phyloP scores from a whole-genome alignment of 2,797 vertebrate species.

The Aplochiton taeniatus region DNA sequence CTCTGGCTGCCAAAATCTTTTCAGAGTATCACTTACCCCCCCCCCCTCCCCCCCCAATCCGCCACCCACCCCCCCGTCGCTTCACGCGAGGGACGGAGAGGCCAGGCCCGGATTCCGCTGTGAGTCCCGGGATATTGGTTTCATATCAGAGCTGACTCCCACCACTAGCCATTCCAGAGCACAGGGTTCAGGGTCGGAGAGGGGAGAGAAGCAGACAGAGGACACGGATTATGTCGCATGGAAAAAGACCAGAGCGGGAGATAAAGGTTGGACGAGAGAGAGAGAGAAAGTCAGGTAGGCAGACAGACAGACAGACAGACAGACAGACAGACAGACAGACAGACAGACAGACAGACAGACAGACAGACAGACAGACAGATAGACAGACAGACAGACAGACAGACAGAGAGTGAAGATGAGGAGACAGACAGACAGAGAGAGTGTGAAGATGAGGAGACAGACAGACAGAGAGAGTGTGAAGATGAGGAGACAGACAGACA shows the following conservation, averaged over 20 bases:
- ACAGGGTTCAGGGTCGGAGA: constrained; percentile 45
- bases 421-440: too few relatives aligned
- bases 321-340: background rate
- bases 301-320: background rate
- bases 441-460: constrained; percentile 6
- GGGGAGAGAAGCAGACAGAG: constrained; percentile 42
- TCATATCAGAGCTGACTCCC: constrained; percentile 67
- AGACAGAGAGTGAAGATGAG: too few relatives aligned
- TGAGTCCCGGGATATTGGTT: constrained; percentile 70
- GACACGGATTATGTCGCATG: background rate
- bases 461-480: background rate
- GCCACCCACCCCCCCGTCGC: constrained; percentile 33
- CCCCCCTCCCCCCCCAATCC: too few relatives aligned
- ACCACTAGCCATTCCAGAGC: background rate
- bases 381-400: too few relatives aligned
- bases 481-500: background rate
- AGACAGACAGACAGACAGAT: too few relatives aligned
- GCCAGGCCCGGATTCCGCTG: constrained; percentile 62
- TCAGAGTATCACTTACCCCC: constrained; percentile 65
- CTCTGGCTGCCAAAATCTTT: constrained; percentile 63
- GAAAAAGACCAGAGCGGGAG: constrained; percentile 11
- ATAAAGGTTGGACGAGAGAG: constrained; percentile 13
- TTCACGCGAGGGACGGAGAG: constrained; percentile 52
- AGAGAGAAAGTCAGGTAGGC: constrained; percentile 6
- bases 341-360: too few relatives aligned